Base-by-base conservation (phyloP, 1,140 invertebrate genomes). In the Euborellia annulipes region DNA sequence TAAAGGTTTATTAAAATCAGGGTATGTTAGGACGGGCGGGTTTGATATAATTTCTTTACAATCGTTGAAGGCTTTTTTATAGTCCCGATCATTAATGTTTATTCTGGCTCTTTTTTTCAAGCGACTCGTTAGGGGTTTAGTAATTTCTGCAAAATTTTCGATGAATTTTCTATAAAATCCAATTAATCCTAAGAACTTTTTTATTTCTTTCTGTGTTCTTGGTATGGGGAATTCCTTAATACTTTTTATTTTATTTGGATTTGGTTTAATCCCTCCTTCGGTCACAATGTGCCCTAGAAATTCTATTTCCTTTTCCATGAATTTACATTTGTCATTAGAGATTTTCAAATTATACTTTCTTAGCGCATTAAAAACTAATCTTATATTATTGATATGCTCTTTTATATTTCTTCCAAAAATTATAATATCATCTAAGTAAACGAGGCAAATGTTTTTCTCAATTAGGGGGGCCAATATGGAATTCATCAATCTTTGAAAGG, bases 401-500 rank as follows among this genome's bases (percentile, higher is more conserved):
- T 40, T 3, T 17, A 45, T 17, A 4, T 30, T 18, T 36, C 7
- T 16, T 8, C 13, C 36, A 38, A 4, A 38, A 19, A 42, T 20
- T 3, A 45, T 9, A 8, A 45, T 16, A 18, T 67, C 61, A 40
- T 67, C 63, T 17, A 63, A 44, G 45, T 62, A 65, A 7, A 56
- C 44, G 13, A 51, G 22, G 43, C 52, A 59, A 13, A 36, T 27
- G 3, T 23, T 47, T 13, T 49, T 45, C 7, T 46, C 43, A n/a
- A n/a, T n/a, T 2, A 61, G 32, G 4, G 52, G 53, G 1, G 13
- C 21, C 21, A 69, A 52, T 1, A 64, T 53, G 8, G 43, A 51
- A 36, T 68, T 55, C 48, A 69, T 63, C 2, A 60, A 45, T 20
- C 59, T 21, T 46, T 65, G 58, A 48, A 58, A 62, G 9, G 54